Base-by-base conservation (phyloP, 2,888 invertebrate genomes). In the Platycheirus rosarum region DNA sequence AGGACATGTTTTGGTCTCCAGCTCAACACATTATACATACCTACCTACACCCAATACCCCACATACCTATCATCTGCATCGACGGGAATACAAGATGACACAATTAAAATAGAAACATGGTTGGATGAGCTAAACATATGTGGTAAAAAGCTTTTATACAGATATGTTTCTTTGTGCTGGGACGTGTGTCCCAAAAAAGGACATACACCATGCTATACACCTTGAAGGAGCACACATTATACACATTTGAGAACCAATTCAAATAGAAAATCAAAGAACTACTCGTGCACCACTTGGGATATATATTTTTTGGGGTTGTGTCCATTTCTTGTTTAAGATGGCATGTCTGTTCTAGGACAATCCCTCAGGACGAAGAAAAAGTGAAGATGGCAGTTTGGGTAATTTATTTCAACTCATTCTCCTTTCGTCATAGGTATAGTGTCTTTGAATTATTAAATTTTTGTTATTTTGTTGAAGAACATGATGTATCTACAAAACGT, bases 211-310 rank as follows among this genome's bases (percentile, higher is more conserved):
- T 55, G 13, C n/a, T 23, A 29, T 55, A 13, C 63, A 63, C 23
- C 71, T 71, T 35, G 37, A 74, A 57, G 63, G 51, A 49, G 40
- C 65, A 60, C 68, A 66, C 62, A 29, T 35, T 62, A 32, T 32
- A 49, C 60, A 53, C 37, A 77, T 77, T 82, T 73, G 71, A 77
- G 73, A 82, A 82, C 68, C 63, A 82, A 82, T 82, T 82, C 82
- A 82, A 68, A 82, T 68, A 82, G 82, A 82, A 82, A 82, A 82
- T 82, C 82, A 82, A 82, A 82, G 82, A 82, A 82, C 77, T 82
- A 82, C 77, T 82, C 57, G 55, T 63, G 26, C 42, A 60, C 62
- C 60, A 60, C 60, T 68, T 73, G 65, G 77, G 77, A 70, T 37
- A 20, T 6, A 18, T 37, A 20, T 26, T 63, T 18, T 65, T 23